Evolutionary conservation across 2,888 invertebrate species (phyloP), one percentile per base, ranked within the genome.

Genomic region (Machimus atricapillus): DNA sequence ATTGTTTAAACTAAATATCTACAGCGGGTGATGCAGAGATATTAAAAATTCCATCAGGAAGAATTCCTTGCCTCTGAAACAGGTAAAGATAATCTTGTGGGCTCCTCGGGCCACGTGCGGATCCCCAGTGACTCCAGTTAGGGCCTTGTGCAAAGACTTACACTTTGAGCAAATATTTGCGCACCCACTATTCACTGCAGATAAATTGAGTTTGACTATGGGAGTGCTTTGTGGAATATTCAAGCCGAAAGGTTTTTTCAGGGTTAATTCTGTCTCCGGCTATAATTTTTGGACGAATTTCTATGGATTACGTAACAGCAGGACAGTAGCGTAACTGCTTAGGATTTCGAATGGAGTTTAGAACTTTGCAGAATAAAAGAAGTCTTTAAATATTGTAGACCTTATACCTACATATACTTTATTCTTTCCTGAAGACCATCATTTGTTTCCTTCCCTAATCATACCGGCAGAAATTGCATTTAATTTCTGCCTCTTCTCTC

Each of bases 121-220:
- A 46, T n/a, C 46, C 52, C 27, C 14, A 19, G 14, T 52, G 23
- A 43, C 76, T 76, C 27, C 66, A 66, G 66, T 27, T 79, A 27
- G 46, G 27, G 46, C 52, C 14, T 79, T 79, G 31, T 79, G 79
- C 79, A 79, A 52, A 82, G 66, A 82, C 37, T 82, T 82, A 82
- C 82, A 82, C 58, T 82, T 82, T 82, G 19, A 9, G 82, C 82
- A 82, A 82, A 82, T 82, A 82, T 82, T 82, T 23, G 66, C 58
- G 58, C 58, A 82, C 82, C 82, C 82, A 58, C 58, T 66, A 34
- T 82, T 82, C 82, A 82, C 82, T 82, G 82, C 82, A 82, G 82
- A 52, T 58, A 82, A 82, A 58, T 82, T 56, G 66, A 82, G 82
- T 82, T 82, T 82, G 66, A 66, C 52, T 82, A 82, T 82, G 37